Conservation (phyloP, 2,888 invertebrate species). For the Phytoseiulus persimilis region DNA sequence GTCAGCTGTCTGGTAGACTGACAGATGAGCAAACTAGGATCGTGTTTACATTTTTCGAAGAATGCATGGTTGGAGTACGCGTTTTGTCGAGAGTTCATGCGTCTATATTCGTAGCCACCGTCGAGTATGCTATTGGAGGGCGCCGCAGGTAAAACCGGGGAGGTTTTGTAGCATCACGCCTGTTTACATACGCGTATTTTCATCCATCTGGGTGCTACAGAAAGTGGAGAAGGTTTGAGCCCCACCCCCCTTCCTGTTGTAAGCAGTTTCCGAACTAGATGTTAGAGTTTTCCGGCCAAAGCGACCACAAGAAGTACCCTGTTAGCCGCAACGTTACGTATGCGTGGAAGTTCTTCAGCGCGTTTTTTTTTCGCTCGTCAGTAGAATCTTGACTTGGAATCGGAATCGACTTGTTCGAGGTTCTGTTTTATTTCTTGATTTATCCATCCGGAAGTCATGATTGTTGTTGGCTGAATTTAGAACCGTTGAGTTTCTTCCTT, state of each 20-base stretch:
- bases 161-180: too few relatives aligned
- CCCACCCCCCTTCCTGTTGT: too few relatives aligned
- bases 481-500: background rate
- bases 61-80: background rate
- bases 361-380: background rate
- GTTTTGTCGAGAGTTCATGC: too few relatives aligned
- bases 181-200: too few relatives aligned
- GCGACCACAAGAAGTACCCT: background rate
- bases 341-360: background rate
- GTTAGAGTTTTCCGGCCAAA: too few relatives aligned
- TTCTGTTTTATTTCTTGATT: background rate
- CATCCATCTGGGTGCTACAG: too few relatives aligned
- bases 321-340: background rate
- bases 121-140: too few relatives aligned
- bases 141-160: too few relatives aligned
- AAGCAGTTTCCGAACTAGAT: too few relatives aligned
- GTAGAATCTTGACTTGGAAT: background rate
- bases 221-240: too few relatives aligned
- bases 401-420: background rate
- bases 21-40: background rate
- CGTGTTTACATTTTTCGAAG: background rate
- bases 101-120: too few relatives aligned
- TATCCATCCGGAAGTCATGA: background rate
- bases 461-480: background rate
- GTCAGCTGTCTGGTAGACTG: background rate